Evolutionary conservation across 2,888 invertebrate species (phyloP).

Genomic region (Tubulanus polymorphus): DNA sequence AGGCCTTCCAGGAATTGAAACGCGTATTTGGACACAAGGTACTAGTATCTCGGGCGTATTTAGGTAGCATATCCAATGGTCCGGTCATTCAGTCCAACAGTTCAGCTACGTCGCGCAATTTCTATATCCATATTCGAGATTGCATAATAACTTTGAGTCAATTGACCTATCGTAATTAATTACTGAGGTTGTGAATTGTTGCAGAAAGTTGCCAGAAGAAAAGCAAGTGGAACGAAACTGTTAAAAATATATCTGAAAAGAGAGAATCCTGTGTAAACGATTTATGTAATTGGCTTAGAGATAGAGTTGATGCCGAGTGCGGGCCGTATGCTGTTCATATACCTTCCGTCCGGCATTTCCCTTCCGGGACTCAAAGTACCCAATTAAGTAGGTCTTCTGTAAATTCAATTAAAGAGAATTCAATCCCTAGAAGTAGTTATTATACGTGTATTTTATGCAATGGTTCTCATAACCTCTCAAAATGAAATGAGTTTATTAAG

Average conservation of each 20-base stretch:
- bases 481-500: too few relatives aligned
- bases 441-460: too few relatives aligned
- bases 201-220: background rate
- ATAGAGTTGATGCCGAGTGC: background rate
- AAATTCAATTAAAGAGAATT: too few relatives aligned
- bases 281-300: background rate
- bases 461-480: too few relatives aligned
- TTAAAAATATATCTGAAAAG: background rate
- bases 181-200: background rate
- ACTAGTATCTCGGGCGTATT: background rate
- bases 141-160: background rate
- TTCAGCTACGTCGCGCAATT: background rate
- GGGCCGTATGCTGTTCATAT: background rate
- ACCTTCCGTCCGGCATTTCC: too few relatives aligned
- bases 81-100: background rate
- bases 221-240: background rate
- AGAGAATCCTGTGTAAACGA: background rate
- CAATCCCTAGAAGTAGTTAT: too few relatives aligned
- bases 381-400: too few relatives aligned
- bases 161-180: background rate
- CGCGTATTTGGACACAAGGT: background rate
- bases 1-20: background rate
- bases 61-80: background rate
- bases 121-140: background rate
- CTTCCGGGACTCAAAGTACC: too few relatives aligned